Evolutionary conservation across 2,888 invertebrate species (phyloP), one percentile per base, ranked within the genome.

Genomic region (Acleris sparsana): DNA sequence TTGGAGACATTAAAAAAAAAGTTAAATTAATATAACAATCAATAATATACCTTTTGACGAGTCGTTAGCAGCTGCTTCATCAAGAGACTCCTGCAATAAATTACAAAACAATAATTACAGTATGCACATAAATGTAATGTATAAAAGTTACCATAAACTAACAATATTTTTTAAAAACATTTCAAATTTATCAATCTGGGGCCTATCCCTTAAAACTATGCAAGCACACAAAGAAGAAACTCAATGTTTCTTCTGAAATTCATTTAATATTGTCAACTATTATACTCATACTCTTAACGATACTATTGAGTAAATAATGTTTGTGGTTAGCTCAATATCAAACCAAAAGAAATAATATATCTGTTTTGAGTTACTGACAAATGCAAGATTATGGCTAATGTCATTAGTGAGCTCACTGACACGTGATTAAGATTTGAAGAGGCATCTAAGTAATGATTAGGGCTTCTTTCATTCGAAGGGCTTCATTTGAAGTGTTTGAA

Each of bases 21-120:
- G 29, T 29, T 22, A 9, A 51, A 46, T 7, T 7, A 48, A 29
- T 5, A 33, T 3, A 39, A 52, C 13, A 44, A 18, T n/a, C 5
- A 44, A 1, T 39, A n/a, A n/a, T n/a, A n/a, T 74, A 91, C 91
- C 90, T 90, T 88, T 89, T 46, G 85, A 84, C 11, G 90, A 81
- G 63, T 88, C 89, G 70, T 89, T 89, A n/a, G 77, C 67, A 3
- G 80, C 79, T 49, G 82, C 75, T 17, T 87, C 88, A 13, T 88
- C 86, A 7, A 80, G 63, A 49, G 86, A 80, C 73, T 86, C 87
- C 91, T 92, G 84, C 11, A 60, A 62, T 16, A 70, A 25, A 61
- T 59, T 29, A 22, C 43, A 57, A 62, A 59, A 68, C 17, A 58
- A 17, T 18, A 55, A n/a, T 55, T 46, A 33, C 1, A 29, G 46